These are phyloP conservation scores for Notospermus geniculatus DNA, from an alignment of 1,140 invertebrate genomes.

Conservation along the genomic window DNA sequence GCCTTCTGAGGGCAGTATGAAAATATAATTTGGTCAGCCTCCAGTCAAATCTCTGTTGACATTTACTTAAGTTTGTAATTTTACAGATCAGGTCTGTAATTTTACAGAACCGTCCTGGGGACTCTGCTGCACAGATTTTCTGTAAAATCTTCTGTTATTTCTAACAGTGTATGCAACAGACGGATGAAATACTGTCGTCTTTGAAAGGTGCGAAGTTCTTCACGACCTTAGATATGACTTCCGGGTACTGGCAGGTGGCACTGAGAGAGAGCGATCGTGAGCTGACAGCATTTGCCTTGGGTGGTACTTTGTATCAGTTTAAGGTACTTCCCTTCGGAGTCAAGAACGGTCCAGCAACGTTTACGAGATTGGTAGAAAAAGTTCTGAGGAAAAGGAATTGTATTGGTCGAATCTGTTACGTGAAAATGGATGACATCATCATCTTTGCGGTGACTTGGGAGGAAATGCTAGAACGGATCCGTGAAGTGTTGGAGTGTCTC, in stretches of 20 bases:
- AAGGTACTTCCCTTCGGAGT: slow-evolving; percentile 18
- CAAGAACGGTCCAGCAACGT: slow-evolving; percentile 18
- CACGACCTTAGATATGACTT: slow-evolving; percentile 27
- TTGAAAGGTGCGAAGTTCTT: slow-evolving; percentile 26
- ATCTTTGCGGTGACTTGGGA: slow-evolving; percentile 12
- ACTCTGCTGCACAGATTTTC: no score
- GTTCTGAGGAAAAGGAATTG: slow-evolving; percentile 20
- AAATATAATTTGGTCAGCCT: no score
- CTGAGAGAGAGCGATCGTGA: slow-evolving; percentile 39
- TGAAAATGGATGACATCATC: slow-evolving; percentile 21
- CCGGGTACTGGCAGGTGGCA: slow-evolving; percentile 52
- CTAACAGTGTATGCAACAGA: no score
- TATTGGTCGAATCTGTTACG: slow-evolving; percentile 7
- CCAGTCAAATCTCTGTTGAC: no score
- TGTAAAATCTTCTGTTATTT: no score
- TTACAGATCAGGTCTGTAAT: no score
- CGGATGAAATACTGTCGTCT: slow-evolving; percentile 33
- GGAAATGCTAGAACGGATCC: slow-evolving; percentile 6
- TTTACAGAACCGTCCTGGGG: no score
- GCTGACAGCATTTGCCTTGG: slow-evolving; percentile 44
- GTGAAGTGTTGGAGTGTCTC: slow-evolving; percentile 12
- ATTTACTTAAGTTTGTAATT: no score
- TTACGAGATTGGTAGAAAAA: background rate
- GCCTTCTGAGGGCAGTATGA: no score
- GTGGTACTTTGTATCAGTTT: slow-evolving; percentile 27